Base-by-base conservation (phyloP, 2,113 vertebrate genomes). In the Tupaia chinensis region DNA sequence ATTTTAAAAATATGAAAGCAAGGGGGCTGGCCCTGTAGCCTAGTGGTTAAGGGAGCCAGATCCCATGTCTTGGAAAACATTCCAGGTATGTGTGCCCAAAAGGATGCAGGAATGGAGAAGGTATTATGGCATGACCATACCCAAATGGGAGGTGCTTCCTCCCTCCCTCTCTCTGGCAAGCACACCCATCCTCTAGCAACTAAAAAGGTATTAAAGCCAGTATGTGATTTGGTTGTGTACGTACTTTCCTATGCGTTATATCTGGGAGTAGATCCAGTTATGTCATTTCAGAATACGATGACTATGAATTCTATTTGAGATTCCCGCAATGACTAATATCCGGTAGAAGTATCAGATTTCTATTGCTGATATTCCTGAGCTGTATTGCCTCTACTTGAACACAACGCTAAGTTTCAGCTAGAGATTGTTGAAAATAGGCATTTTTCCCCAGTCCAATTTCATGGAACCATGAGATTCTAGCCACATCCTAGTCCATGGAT, bases 241-340 rank as follows among this genome's bases (percentile, higher is more conserved):
- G 29, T 70, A 8, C 56, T 91, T 87, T 60, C 70, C 84, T 97
- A 53, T 83, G 63, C n/a, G 29, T 88, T 86, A 89, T 60, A 95
- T 82, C n/a, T 83, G 54, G 66, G 14, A 89, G 58, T 60, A 83
- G 29, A 13, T 66, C 44, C 93, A 85, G 84, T 96, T 96, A 61
- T 92, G 13, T 95, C 93, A 94, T 92, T 95, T 89, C 70, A 89
- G 94, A 91, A 19, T 60, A 83, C 91, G 73, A 88, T 84, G 20
- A 91, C 13, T 94, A 56, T 91, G 88, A 92, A 56, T 82, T 92
- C 25, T 54, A 78, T 94, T 95, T 93, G 60, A 86, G 29, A 78
- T 80, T 68, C n/a, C 29, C 85, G 27, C 27, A 81, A 66, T 60
- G 74, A 83, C 82, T 72, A 94, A 70, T 84, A n/a, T 89, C 27